phyloP scores from a whole-genome alignment of 2,888 invertebrate genomes.

The Xylota segnis region DNA sequence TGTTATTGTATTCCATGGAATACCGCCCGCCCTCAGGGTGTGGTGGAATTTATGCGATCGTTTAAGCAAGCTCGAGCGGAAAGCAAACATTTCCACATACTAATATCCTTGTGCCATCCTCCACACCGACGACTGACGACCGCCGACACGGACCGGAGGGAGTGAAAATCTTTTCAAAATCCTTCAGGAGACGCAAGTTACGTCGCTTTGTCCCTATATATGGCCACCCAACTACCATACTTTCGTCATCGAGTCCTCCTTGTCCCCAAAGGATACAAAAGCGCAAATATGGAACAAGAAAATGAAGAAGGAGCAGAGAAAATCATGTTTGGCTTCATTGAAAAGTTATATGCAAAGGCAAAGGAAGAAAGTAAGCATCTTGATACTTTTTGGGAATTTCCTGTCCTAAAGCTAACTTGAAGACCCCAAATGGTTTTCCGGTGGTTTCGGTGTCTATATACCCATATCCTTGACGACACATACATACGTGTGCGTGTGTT shows the following conservation, averaged over 20 bases:
- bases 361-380: constrained; percentile 58
- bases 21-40: constrained; percentile 22
- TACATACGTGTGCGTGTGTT: constrained; percentile 30
- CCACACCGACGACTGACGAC: too few species aligned
- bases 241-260: constrained; percentile 20
- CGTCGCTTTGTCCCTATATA: constrained; percentile 12
- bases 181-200: constrained; percentile 13
- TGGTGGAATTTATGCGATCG: constrained; percentile 58
- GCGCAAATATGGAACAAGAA: constrained; percentile 20
- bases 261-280: constrained; percentile 8
- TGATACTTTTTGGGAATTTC: constrained; percentile 65
- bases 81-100: constrained; percentile 56
- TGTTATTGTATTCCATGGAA: constrained; percentile 17
- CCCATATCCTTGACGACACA: constrained; percentile 1
- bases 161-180: constrained; percentile 30
- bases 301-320: constrained; percentile 24
- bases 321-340: constrained; percentile 63
- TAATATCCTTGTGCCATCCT: constrained; percentile 32
- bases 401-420: constrained; percentile 68
- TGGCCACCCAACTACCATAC: constrained; percentile 2
- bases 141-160: not conserved
- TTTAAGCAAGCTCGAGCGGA: constrained; percentile 62
- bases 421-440: constrained; percentile 68
- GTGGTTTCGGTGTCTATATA: constrained; percentile 25
- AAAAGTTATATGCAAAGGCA: constrained; percentile 65